phyloP scores from a whole-genome alignment of 2,113 vertebrate genomes.

The Pao palembangensis region DNA sequence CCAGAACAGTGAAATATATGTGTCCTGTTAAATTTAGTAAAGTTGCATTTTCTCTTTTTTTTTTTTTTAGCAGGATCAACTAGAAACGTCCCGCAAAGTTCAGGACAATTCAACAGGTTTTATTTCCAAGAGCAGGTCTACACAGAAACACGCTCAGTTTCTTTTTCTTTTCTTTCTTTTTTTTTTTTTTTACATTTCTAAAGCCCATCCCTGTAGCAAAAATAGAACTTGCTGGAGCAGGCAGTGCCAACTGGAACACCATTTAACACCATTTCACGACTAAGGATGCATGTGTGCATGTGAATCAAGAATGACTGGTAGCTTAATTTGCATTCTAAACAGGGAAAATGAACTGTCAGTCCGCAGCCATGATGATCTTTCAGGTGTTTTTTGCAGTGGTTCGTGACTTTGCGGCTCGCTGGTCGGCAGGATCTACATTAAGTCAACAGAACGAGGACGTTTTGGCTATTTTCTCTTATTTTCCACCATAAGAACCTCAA shows the following conservation, averaged over 20 bases:
- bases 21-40: background rate
- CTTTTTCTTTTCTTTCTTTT: no score
- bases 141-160: no score
- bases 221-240: no score
- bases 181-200: background rate
- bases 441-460: conserved; percentile 9
- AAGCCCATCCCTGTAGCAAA: background rate
- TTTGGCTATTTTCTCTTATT: conserved; percentile 34
- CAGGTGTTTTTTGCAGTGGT: no score
- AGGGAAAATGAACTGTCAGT: no score
- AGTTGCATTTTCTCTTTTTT: conserved; percentile 11
- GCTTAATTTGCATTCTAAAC: no score
- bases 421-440: background rate
- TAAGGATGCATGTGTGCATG: no score
- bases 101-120: conserved; percentile 6
- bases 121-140: background rate
- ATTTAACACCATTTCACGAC: no score
- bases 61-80: background rate
- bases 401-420: no score
- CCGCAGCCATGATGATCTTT: no score
- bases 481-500: conserved; percentile 43
- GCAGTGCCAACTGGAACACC: no score
- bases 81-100: conserved; percentile 8
- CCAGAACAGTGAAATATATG: background rate
- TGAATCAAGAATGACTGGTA: no score